phyloP scores from a whole-genome alignment of 2,797 vertebrate species.

The Acanthiza pusilla region DNA sequence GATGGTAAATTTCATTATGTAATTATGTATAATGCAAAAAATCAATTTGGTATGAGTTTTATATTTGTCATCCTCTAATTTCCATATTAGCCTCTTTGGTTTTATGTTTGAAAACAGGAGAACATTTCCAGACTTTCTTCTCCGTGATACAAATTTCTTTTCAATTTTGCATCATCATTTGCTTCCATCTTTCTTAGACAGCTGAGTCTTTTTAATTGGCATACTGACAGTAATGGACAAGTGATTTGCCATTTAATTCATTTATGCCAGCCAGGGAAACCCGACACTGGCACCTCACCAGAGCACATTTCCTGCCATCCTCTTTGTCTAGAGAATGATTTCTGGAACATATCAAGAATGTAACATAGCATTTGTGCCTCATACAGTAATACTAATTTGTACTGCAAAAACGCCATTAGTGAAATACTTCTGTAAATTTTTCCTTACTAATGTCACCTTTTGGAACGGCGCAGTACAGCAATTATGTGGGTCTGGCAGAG shows the following conservation, averaged over 20 bases:
- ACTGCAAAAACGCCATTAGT: neutral
- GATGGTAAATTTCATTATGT: neutral
- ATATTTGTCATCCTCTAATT: neutral
- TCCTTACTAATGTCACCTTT: neutral
- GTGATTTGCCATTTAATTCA: neutral
- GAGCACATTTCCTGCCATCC: neutral
- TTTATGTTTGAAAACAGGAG: neutral
- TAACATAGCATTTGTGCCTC: neutral
- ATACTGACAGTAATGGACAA: neutral
- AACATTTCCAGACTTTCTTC: neutral
- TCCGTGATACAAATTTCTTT: neutral
- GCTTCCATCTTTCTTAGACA: neutral
- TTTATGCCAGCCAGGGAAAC: neutral
- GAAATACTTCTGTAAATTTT: neutral
- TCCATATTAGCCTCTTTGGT: neutral
- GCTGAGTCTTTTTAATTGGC: neutral
- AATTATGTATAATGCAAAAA: neutral
- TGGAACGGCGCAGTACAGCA: neutral
- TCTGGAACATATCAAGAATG: neutral
- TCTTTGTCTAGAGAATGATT: neutral
- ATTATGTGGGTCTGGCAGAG: neutral
- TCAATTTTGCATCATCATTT: neutral
- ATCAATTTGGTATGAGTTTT: neutral
- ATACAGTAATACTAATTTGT: neutral
- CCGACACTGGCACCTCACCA: neutral